phyloP scores from a whole-genome alignment of 1,140 invertebrate genomes.

The Apolygus lucorum region DNA sequence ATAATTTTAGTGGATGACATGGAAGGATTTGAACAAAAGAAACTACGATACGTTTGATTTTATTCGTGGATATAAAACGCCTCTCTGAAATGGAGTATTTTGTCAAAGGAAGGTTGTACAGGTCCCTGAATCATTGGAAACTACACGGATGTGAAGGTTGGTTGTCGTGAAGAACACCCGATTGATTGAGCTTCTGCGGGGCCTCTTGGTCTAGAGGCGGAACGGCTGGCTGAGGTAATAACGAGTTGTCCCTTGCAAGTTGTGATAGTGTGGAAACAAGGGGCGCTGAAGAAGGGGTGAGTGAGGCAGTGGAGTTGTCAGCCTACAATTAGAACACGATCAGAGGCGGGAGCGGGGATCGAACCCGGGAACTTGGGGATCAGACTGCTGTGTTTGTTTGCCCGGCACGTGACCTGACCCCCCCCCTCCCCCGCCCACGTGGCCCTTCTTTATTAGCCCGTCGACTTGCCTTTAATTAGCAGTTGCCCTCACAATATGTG shows the following conservation, averaged over 20 bases:
- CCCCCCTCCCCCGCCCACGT: not conserved
- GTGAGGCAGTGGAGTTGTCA: conserved; percentile 1
- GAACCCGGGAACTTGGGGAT: not conserved
- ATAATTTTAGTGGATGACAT: too few species aligned
- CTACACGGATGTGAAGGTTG: too few species aligned
- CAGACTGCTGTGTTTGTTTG: conserved; percentile 1
- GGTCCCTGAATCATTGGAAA: too few species aligned
- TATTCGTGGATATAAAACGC: too few species aligned
- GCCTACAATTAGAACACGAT: conserved; percentile 15
- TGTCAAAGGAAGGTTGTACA: too few species aligned
- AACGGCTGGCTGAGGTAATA: too few species aligned
- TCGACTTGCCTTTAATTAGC: conserved; percentile 8
- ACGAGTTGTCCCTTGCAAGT: conserved; percentile 10
- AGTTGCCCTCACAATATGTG: not conserved
- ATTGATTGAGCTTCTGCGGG: too few species aligned
- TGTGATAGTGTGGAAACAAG: not conserved
- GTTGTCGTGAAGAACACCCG: too few species aligned
- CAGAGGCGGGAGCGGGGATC: not conserved
- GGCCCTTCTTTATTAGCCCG: not conserved
- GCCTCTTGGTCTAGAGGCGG: too few species aligned
- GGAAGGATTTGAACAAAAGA: too few species aligned
- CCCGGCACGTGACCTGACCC: conserved; percentile 4
- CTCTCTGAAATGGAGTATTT: too few species aligned
- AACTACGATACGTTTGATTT: too few species aligned
- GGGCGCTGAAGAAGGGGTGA: not conserved